Conservation (phyloP, 2,113 vertebrate genomes). For the Tyrannus savana region DNA sequence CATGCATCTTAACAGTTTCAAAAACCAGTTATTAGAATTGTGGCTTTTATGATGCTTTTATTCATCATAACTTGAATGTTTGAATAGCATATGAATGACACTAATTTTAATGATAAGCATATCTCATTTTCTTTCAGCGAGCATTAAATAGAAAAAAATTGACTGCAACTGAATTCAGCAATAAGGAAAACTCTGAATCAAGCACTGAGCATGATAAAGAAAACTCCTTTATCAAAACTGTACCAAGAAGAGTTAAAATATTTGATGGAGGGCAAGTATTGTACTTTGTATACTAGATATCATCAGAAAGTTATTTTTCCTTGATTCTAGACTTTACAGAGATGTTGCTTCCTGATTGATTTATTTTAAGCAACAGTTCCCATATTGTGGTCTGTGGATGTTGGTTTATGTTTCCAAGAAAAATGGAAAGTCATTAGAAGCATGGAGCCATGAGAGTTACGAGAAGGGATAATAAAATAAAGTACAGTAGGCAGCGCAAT, state of each 20-base stretch:
- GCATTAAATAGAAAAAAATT: slow-evolving; percentile 80
- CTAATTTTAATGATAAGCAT: slow-evolving; percentile 1
- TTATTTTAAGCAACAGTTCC: slow-evolving; percentile 15
- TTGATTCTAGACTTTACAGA: background rate
- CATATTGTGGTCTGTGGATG: slow-evolving; percentile 1
- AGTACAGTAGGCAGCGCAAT: background rate
- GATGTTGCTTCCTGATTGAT: slow-evolving; percentile 7
- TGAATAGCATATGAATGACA: background rate
- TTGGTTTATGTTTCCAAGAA: slow-evolving; percentile 46
- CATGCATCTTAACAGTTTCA: background rate
- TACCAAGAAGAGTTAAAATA: slow-evolving; percentile 96
- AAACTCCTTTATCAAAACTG: slow-evolving; percentile 81
- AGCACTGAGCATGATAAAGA: slow-evolving; percentile 92
- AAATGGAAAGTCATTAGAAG: slow-evolving; percentile 47
- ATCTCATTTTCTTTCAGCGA: slow-evolving; percentile 76
- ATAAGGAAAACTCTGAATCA: slow-evolving; percentile 85
- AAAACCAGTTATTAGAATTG: background rate
- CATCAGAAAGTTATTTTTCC: background rate
- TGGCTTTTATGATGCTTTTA: background rate
- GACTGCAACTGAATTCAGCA: slow-evolving; percentile 79
- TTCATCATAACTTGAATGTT: background rate
- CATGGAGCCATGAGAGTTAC: background rate
- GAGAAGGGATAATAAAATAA: slow-evolving; percentile 13
- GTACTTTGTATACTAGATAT: slow-evolving; percentile 59
- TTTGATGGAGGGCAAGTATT: slow-evolving; percentile 96